Conservation (phyloP, 2,888 invertebrate genomes). For the Hartigia nigra region DNA sequence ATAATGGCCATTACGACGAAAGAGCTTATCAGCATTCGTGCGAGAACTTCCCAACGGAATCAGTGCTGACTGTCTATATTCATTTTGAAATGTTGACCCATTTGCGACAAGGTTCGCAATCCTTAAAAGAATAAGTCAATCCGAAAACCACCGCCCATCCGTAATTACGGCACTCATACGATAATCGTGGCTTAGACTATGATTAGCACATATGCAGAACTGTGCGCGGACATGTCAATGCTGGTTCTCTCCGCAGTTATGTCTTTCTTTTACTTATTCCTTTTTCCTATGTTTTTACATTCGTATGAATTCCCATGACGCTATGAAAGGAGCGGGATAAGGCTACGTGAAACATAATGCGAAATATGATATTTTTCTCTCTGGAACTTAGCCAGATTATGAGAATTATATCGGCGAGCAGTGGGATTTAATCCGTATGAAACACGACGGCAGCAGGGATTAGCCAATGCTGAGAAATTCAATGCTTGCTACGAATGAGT, state of each 20-base stretch:
- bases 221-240: neutral
- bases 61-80: neutral
- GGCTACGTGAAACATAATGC: neutral
- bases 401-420: conserved; percentile 47
- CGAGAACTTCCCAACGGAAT: neutral
- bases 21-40: neutral
- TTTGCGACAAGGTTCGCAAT: neutral
- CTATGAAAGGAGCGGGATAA: neutral
- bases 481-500: conserved; percentile 15
- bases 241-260: neutral
- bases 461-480: conserved; percentile 46
- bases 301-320: neutral
- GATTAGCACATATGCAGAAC: neutral
- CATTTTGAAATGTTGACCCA: neutral
- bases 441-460: conserved; percentile 52
- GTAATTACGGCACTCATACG: neutral
- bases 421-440: conserved; percentile 50
- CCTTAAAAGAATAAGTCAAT: neutral
- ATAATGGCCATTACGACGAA: neutral
- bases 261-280: neutral
- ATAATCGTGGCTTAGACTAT: neutral
- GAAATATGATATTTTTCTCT: conserved; percentile 37
- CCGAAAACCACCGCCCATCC: neutral
- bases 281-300: neutral
- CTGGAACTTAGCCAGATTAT: conserved; percentile 46